A percentile compares a stretch with the other conserved stretches of the same genome.
Conservation (phyloP, 1,140 invertebrate species). For the Euwallacea similis region DNA sequence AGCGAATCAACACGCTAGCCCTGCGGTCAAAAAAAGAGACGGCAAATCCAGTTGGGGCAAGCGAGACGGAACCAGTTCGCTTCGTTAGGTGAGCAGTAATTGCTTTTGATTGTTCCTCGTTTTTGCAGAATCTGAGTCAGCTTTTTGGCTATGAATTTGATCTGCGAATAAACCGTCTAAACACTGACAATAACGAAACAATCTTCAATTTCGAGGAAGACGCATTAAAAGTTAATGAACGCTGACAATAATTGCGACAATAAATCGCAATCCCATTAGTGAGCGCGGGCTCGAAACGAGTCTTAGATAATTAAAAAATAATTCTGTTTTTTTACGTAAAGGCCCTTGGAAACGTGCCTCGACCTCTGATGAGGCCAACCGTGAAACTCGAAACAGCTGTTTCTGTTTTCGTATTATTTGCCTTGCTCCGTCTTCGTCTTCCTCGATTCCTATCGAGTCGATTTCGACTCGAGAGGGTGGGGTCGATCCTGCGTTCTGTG, state of each 20-base stretch:
- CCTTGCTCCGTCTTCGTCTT: not conserved
- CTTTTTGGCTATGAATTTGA: not conserved
- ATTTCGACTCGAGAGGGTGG: too few relatives aligned
- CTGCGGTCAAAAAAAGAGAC: slow-evolving; percentile 15
- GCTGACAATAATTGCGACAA: slow-evolving; percentile 30
- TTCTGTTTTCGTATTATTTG: slow-evolving; percentile 5
- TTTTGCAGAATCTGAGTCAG: not conserved
- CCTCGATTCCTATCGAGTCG: not conserved
- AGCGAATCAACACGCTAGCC: slow-evolving; percentile 33
- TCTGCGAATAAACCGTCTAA: too few relatives aligned
- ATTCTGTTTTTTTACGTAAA: slow-evolving; percentile 5
- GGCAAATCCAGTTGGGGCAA: not conserved
- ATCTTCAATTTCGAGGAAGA: too few relatives aligned
- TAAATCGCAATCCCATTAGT: not conserved
- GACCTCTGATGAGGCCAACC: slow-evolving; percentile 20
- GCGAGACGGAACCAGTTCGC: slow-evolving; percentile 7
- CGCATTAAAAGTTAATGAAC: slow-evolving; percentile 26
- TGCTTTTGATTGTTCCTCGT: slow-evolving; percentile 15
- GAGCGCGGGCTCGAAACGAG: slow-evolving; percentile 3
- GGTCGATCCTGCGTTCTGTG: too few relatives aligned
- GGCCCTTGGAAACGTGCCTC: slow-evolving; percentile 21
- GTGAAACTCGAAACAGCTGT: slow-evolving; percentile 34
- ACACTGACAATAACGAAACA: too few relatives aligned
- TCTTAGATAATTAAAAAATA: slow-evolving; percentile 30
- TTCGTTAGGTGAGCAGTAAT: slow-evolving; percentile 22